phyloP scores from a whole-genome alignment of 2,113 vertebrate species.

The Caranx ignobilis region DNA sequence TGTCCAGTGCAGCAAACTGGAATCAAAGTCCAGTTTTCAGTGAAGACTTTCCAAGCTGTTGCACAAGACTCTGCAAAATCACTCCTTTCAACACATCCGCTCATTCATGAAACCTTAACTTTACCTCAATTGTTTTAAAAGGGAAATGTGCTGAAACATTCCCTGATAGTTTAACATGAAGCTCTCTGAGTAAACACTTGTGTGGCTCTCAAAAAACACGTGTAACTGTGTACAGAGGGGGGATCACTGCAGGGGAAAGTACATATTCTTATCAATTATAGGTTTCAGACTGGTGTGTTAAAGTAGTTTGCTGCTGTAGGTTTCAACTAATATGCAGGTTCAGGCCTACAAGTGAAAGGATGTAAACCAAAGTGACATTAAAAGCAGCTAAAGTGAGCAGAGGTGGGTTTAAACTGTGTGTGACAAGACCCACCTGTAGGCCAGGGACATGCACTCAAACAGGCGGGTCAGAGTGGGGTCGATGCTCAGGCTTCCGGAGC shows the following conservation, averaged over 20 bases:
- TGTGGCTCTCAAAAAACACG: too few species aligned
- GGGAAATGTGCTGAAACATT: neutral
- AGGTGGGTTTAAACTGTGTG: neutral
- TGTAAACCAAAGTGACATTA: neutral
- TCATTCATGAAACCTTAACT: neutral
- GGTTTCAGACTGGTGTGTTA: neutral
- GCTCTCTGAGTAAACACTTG: neutral
- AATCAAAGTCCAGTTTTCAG: slow-evolving; percentile 81
- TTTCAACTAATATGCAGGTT: neutral
- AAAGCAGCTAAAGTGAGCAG: neutral
- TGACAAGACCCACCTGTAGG: slow-evolving; percentile 90
- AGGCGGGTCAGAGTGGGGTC: slow-evolving; percentile 94
- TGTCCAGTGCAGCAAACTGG: slow-evolving; percentile 68
- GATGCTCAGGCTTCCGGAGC: slow-evolving; percentile 90
- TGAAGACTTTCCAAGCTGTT: slow-evolving; percentile 71
- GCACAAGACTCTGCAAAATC: slow-evolving; percentile 58
- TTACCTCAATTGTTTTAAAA: neutral
- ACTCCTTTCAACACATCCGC: slow-evolving; percentile 9
- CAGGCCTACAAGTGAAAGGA: neutral
- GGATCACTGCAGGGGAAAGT: neutral
- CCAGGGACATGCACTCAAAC: slow-evolving; percentile 99
- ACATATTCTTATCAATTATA: neutral
- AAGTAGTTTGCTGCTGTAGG: neutral
- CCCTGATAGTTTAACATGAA: neutral
- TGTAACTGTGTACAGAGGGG: neutral